A percentile compares a stretch with the other conserved stretches of the same genome.
phyloP scores from a whole-genome alignment of 2,797 vertebrate genomes.

The Aselliscus stoliczkanus region DNA sequence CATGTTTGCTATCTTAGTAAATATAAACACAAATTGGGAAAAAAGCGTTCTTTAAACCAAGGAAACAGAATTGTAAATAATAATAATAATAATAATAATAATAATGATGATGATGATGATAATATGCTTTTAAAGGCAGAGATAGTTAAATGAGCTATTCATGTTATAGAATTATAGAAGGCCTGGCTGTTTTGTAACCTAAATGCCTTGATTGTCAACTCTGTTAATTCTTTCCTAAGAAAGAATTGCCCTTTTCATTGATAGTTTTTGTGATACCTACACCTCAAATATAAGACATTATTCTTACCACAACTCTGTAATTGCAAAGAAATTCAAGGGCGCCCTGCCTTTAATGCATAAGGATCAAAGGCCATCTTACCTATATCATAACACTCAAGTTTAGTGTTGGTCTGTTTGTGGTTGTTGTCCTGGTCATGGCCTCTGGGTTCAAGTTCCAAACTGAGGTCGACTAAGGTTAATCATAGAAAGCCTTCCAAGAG shows the following conservation, averaged over 20 bases:
- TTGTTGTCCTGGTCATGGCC: background rate
- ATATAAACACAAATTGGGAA: slow-evolving; percentile 45
- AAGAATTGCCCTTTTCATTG: background rate
- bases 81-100: background rate
- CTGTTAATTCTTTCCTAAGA: background rate
- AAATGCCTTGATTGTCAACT: slow-evolving; percentile 24
- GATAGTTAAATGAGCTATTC: background rate
- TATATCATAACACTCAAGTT: background rate
- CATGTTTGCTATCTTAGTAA: slow-evolving; percentile 46
- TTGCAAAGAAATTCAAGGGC: slow-evolving; percentile 22
- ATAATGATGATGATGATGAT: background rate
- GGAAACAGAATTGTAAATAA: slow-evolving; percentile 34
- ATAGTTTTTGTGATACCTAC: background rate
- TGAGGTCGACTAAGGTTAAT: slow-evolving; percentile 32
- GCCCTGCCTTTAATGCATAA: slow-evolving; percentile 22
- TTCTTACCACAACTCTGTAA: slow-evolving; percentile 28
- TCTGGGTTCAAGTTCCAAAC: slow-evolving; percentile 30
- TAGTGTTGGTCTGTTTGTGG: background rate
- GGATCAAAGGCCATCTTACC: background rate
- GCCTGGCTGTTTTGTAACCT: background rate
- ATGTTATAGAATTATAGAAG: slow-evolving; percentile 19
- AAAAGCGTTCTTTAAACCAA: background rate
- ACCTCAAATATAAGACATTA: background rate
- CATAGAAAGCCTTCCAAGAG: slow-evolving; percentile 68
- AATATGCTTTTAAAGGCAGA: slow-evolving; percentile 29